These are phyloP conservation scores for Poecilia gillii DNA, from an alignment of 2,797 vertebrate genomes.

Conservation along the genomic window DNA sequence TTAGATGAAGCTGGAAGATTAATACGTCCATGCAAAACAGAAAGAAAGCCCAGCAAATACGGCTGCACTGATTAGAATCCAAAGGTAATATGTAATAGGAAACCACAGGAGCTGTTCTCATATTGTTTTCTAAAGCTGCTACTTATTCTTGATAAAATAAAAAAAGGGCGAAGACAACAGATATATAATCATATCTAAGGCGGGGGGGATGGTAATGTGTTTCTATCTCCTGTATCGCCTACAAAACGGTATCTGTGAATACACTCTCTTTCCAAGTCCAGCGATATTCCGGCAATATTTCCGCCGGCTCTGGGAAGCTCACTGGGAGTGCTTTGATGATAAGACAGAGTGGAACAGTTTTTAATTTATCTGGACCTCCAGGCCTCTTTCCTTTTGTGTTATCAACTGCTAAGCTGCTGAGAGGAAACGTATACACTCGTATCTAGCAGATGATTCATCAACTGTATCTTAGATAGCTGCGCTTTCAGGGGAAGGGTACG, in stretches of 20 bases:
- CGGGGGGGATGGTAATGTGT: conserved; percentile 13
- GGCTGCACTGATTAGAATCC: conserved; percentile 17
- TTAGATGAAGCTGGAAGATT: conserved; percentile 33
- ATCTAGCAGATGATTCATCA: conserved; percentile 57
- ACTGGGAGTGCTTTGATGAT: conserved; percentile 66
- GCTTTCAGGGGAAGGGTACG: conserved; percentile 22
- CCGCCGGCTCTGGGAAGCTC: conserved; percentile 45
- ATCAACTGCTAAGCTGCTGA: conserved; percentile 50
- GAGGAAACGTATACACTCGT: conserved; percentile 49
- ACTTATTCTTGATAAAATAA: conserved; percentile 40
- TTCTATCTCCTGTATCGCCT: conserved; percentile 46
- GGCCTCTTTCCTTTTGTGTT: conserved; percentile 59
- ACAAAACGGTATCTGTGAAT: conserved; percentile 18
- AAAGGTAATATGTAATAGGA: conserved; percentile 9
- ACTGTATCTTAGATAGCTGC: conserved; percentile 37
- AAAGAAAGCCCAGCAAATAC: neutral
- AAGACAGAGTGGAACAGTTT: conserved; percentile 68
- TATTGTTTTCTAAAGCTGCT: conserved; percentile 37
- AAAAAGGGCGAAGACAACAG: conserved; percentile 4
- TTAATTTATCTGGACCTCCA: conserved; percentile 67
- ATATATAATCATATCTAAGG: conserved; percentile 29
- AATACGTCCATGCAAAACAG: conserved; percentile 11
- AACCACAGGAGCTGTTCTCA: conserved; percentile 16
- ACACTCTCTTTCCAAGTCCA: conserved; percentile 35
- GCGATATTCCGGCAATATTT: conserved; percentile 55